phyloP scores from a whole-genome alignment of 2,888 invertebrate species.

The Lepidocyrtoides sp. region DNA sequence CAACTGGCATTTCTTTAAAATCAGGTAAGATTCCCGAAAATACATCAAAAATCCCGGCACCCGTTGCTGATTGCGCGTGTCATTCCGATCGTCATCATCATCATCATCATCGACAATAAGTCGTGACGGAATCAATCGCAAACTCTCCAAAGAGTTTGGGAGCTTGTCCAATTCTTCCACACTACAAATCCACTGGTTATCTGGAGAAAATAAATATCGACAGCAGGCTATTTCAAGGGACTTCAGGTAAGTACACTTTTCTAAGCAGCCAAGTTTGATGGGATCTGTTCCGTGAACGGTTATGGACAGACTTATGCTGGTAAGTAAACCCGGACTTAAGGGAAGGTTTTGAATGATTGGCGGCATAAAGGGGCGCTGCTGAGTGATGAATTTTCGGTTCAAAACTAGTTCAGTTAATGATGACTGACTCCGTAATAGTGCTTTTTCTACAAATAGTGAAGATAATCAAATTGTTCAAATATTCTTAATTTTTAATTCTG shows the following conservation, averaged over 20 bases:
- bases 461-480: background rate
- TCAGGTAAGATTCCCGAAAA: background rate
- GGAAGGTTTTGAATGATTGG: background rate
- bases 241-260: background rate
- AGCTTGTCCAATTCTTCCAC: background rate
- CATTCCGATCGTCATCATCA: background rate
- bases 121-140: background rate
- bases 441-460: background rate
- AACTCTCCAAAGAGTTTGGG: background rate
- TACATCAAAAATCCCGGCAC: background rate
- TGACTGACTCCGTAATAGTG: background rate
- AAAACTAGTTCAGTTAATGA: background rate
- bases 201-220: background rate
- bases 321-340: background rate
- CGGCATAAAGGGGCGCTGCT: background rate
- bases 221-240: background rate
- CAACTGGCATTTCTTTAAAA: background rate
- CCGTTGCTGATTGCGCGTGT: background rate
- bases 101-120: background rate
- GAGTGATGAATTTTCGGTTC: background rate
- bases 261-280: background rate
- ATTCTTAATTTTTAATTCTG: background rate
- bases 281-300: background rate
- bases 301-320: background rate
- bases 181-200: background rate